Conservation (phyloP, 2,888 invertebrate species). For the Trisateles emortualis region DNA sequence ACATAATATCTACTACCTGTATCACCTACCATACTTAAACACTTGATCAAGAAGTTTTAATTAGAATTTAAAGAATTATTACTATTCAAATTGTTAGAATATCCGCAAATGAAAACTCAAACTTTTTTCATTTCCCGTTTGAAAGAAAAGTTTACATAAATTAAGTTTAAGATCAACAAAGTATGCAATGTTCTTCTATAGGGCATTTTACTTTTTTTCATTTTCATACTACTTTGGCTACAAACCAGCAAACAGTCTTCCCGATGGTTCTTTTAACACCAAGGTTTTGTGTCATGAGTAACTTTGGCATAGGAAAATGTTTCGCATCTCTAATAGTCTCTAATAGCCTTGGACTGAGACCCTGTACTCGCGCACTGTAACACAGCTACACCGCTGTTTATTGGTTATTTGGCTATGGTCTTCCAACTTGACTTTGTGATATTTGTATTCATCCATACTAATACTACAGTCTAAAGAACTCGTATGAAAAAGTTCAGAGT, state of each 20-base stretch:
- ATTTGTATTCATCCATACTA: too few relatives aligned
- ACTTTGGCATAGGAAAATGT: too few relatives aligned
- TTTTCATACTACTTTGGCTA: slow-evolving; percentile 3
- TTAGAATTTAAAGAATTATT: slow-evolving; percentile 34
- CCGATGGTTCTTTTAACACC: neutral
- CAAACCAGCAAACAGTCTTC: neutral
- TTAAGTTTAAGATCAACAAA: slow-evolving; percentile 21
- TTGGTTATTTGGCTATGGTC: too few relatives aligned
- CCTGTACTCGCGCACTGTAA: too few relatives aligned
- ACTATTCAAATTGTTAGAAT: slow-evolving; percentile 16
- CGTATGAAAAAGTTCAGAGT: too few relatives aligned
- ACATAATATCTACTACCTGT: neutral
- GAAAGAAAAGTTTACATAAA: slow-evolving; percentile 26
- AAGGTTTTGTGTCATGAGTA: too few relatives aligned
- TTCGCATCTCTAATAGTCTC: too few relatives aligned
- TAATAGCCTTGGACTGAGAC: too few relatives aligned
- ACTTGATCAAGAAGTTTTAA: slow-evolving; percentile 31
- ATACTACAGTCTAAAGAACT: too few relatives aligned
- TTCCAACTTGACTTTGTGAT: too few relatives aligned
- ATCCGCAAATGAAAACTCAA: slow-evolving; percentile 37
- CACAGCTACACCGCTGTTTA: too few relatives aligned
- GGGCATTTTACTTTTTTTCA: slow-evolving; percentile 8
- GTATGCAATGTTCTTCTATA: slow-evolving; percentile 24
- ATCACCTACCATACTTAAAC: neutral
- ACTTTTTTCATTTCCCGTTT: slow-evolving; percentile 49